Evolutionary conservation across 2,113 vertebrate species (phyloP).

Genomic region (Muscicapa adusta): DNA sequence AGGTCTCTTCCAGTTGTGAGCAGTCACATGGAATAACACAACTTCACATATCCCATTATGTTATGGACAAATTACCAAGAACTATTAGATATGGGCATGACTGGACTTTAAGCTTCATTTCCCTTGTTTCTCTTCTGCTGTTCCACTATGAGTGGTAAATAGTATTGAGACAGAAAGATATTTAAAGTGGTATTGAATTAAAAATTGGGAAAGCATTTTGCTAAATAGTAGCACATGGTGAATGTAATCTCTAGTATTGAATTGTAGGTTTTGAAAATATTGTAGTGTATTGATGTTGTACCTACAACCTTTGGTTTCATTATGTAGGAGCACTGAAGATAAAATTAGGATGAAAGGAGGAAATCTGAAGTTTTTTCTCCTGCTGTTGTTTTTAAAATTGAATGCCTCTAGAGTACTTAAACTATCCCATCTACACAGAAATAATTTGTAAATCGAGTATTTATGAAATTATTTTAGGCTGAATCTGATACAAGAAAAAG

Average conservation of each 20-base stretch:
- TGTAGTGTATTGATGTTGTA: not conserved
- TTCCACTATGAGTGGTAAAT: not conserved
- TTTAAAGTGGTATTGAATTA: not conserved
- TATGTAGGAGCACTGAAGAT: not conserved
- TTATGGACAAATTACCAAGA: not conserved
- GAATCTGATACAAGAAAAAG: not conserved
- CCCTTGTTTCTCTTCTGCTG: not conserved
- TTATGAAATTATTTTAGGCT: not conserved
- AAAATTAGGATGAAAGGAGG: not conserved
- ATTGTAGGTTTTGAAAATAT: not conserved
- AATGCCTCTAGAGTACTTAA: not conserved
- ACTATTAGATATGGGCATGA: fast-evolving
- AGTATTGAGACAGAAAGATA: not conserved
- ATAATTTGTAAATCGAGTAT: not conserved
- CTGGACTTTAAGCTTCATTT: not conserved
- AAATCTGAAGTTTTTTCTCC: not conserved
- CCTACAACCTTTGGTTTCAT: not conserved
- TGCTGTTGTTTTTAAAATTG: not conserved
- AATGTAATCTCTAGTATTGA: not conserved
- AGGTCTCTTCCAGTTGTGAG: not conserved
- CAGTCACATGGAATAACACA: not conserved
- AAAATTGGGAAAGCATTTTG: not conserved
- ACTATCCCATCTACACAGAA: not conserved
- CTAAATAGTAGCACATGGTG: not conserved
- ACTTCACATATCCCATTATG: not conserved